Evolutionary conservation across 2,113 vertebrate genomes (phyloP), one percentile per base, ranked within the genome.

Genomic region (Brachirus orientalis): DNA sequence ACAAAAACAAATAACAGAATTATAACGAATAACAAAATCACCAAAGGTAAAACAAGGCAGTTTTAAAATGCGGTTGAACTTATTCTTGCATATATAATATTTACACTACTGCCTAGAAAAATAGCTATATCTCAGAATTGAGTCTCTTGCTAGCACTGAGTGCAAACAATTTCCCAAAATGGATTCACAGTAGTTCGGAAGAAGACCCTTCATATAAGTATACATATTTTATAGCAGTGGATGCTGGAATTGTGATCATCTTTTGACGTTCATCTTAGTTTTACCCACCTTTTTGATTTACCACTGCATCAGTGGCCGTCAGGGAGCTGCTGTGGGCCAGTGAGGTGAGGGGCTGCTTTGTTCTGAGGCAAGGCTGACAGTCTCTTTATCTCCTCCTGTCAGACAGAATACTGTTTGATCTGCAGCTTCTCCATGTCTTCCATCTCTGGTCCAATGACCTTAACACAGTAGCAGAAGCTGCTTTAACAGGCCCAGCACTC

Each of bases 311-410:
- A 58, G 60, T 43, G 71, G 79, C 78, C 63, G 35, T 74, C 82
- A 63, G 84, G 75, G 77, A 66, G 80, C 82, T 85, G 89, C 90
- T 84, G 84, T 83, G 83, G 87, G 85, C 87, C 79, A 66, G 84
- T 77, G 84, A 90, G 87, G 84, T 89, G 87, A 89, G 74, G 46
- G 48, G 84, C 60, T 82, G 81, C 90, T 91, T 90, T 91, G 86
- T 90, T 90, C 79, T 89, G 83, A 82, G 65, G 76, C 58, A 65
- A 65, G 69, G 58, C 88, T 88, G 80, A 83, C 89, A 82, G 82
- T 79, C 85, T 85, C 85, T 92, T 91, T 91, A 90, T 91, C 86
- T 90, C 69, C 68, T 89, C 66, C 86, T 89, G 89, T 92, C 88
- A 86, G 88, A 85, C 82, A 88, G 79, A 90, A 86, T 75, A 65